phyloP scores from a whole-genome alignment of 1,140 invertebrate species.

The Acyrthosiphon pisum region DNA sequence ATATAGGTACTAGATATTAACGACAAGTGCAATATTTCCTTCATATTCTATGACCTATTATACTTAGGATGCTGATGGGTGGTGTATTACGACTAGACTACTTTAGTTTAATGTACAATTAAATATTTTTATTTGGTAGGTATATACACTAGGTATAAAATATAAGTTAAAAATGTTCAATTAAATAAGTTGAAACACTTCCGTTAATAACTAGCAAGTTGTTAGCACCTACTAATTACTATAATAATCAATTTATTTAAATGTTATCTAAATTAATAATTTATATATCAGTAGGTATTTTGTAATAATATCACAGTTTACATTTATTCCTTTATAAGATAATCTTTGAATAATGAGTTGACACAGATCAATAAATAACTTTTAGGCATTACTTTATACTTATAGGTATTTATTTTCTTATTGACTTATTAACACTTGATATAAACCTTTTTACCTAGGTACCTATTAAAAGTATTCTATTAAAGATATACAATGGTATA shows the following conservation, averaged over 20 bases:
- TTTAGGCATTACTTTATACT: neutral
- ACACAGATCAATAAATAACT: neutral
- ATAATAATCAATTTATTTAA: neutral
- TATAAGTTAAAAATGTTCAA: neutral
- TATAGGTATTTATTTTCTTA: neutral
- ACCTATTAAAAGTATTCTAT: neutral
- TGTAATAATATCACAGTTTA: neutral
- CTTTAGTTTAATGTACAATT: neutral
- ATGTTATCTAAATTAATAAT: neutral
- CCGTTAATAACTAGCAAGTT: neutral
- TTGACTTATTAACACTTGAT: neutral
- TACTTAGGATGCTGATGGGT: neutral
- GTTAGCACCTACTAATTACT: neutral
- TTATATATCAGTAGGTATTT: neutral
- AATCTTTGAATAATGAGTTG: neutral
- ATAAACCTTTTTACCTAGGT: neutral
- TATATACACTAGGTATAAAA: no score
- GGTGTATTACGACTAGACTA: neutral
- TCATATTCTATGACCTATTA: neutral
- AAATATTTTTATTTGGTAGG: neutral
- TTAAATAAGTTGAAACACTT: neutral
- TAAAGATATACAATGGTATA: neutral
- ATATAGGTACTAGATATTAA: constrained; percentile 41
- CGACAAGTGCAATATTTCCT: neutral
- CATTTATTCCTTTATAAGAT: neutral